Percentiles rank a stretch among this genome's conserved stretches.
Evolutionary conservation across 35 echinoderm and acorn worm species (phyloP).

Genomic region (Hemicentrotus pulcherrimus): DNA sequence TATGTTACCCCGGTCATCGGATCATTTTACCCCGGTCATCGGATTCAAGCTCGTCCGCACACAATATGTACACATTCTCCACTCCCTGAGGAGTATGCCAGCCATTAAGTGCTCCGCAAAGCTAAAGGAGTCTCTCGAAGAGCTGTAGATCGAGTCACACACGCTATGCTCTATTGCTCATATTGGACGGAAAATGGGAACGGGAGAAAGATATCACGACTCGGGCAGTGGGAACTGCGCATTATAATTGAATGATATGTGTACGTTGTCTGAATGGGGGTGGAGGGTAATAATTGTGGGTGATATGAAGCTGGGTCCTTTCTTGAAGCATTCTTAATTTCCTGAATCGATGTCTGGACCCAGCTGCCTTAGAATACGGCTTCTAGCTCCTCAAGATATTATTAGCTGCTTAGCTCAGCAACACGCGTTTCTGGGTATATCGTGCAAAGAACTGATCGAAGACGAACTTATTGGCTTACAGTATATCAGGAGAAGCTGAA

Average conservation of each 20-base stretch:
- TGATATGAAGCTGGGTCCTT: slow-evolving; percentile 42
- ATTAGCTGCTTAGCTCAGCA: background rate
- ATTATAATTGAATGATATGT: slow-evolving; percentile 49
- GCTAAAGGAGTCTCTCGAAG: too few relatives aligned
- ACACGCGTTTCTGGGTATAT: background rate
- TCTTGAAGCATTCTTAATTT: slow-evolving; percentile 56
- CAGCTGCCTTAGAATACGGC: slow-evolving; percentile 9
- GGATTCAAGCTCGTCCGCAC: too few relatives aligned
- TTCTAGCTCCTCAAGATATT: background rate
- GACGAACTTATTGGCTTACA: too few relatives aligned
- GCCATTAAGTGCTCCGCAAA: too few relatives aligned
- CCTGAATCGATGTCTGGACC: slow-evolving; percentile 27
- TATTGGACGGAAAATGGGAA: background rate
- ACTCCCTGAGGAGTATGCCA: too few relatives aligned
- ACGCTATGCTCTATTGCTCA: too few relatives aligned
- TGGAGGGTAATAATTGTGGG: slow-evolving; percentile 24
- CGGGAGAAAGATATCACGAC: background rate
- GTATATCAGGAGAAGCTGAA: too few relatives aligned
- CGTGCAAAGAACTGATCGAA: background rate
- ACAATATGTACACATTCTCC: too few relatives aligned
- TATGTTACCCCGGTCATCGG: too few relatives aligned
- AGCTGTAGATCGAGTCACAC: too few relatives aligned
- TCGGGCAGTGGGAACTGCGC: background rate
- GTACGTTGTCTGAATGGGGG: slow-evolving; percentile 2
- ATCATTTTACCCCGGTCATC: too few relatives aligned